Base-by-base conservation (phyloP, 2,888 invertebrate genomes). In the Macrosiphum euphorbiae region DNA sequence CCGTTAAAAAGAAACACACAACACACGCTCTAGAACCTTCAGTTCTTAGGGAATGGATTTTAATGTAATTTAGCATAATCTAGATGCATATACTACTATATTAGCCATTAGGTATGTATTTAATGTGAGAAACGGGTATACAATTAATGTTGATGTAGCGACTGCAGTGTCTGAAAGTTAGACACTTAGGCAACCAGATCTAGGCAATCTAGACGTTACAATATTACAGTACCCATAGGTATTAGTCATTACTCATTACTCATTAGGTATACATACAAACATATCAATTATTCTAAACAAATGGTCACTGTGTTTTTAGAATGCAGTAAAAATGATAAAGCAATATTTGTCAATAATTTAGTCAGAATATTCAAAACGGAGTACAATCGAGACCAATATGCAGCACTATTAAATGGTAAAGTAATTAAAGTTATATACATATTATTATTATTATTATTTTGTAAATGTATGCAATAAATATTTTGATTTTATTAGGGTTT, bases 311-410 rank as follows among this genome's bases (percentile, higher is more conserved):
- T 88, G n/a, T 41, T 88, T 92, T 95, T 96, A 96, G 97, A 96
- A 91, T 99, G 99, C 96, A 97, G 97, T 94, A 96, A 97, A 92
- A 96, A 96, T 0, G 98, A 99, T 95, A 97, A 98, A 94, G 97
- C 97, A 20, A 96, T 97, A 92, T 98, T 99, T 96, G 99, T 98
- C 96, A 97, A 96, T 41, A 98, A 99, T 95, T 96, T 99, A 88
- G 97, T 98, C 95, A 97, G 98, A 95, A 98, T 98, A 94, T 98
- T 99, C 95, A 97, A 97, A 95, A 97, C 97, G 55, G 99, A 99
- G 96, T 98, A 97, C 95, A 95, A 95, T 84, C 94, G 95, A 50
- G 95, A 95, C 20, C 85, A 94, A 52, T 86, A 94, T 24, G 28
- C 85, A 41, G 84, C 47, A 61, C 91, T 85, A 90, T 88, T 92